Percentiles rank a stretch among this genome's conserved stretches.
Conservation (phyloP, 2,797 vertebrate genomes). For the Argentina silus region DNA sequence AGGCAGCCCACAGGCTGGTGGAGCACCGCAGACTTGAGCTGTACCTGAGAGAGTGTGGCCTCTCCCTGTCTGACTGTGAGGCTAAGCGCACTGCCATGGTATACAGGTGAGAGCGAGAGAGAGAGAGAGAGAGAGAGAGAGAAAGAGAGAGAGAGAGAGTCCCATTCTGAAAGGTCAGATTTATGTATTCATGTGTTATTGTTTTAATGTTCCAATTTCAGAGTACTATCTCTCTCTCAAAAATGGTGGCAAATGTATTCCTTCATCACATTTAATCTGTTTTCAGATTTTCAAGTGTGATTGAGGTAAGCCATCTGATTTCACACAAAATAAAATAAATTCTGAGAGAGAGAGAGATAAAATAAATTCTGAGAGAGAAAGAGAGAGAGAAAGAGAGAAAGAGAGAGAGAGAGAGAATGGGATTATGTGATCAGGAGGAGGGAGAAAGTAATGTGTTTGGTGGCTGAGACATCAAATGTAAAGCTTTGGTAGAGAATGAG, state of each 20-base stretch:
- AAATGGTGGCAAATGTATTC: no score
- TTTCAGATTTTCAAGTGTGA: not conserved
- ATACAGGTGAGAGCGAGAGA: constrained; percentile 76
- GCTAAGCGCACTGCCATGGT: constrained; percentile 74
- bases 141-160: not conserved
- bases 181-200: not conserved
- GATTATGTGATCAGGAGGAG: constrained; percentile 6
- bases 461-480: not conserved
- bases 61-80: constrained; percentile 71
- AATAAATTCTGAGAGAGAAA: not conserved
- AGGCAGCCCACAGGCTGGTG: constrained; percentile 74
- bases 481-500: constrained; percentile 5
- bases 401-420: not conserved
- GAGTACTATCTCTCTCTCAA: not conserved
- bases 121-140: not conserved
- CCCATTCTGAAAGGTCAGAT: not conserved
- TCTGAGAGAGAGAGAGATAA: not conserved
- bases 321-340: not conserved
- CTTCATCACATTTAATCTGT: not conserved
- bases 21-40: constrained; percentile 76
- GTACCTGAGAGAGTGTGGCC: constrained; percentile 77
- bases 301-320: not conserved
- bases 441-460: not conserved
- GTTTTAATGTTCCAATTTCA: not conserved
- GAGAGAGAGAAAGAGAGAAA: not conserved